phyloP scores from a whole-genome alignment of 2,888 invertebrate species.

The Alviniconcha strummeri region DNA sequence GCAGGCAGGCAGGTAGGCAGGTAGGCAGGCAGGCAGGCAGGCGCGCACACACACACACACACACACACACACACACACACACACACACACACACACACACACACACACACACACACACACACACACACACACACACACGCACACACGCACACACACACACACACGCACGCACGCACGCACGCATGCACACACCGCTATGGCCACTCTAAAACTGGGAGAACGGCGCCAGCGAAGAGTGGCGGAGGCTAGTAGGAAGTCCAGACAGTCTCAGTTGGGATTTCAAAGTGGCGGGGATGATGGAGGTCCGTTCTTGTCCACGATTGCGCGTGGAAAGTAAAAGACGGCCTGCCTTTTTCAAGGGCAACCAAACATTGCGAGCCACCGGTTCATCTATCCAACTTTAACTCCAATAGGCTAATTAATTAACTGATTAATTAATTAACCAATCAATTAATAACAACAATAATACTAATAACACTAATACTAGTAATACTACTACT shows the following conservation, averaged over 20 bases:
- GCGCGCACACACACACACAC: neutral
- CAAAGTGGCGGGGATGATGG: neutral
- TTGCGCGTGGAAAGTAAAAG: too few species aligned
- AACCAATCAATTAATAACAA: neutral
- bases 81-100: neutral
- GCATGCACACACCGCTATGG: neutral
- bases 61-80: conserved; percentile 3
- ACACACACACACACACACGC: conserved; percentile 13
- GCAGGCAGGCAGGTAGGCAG: neutral
- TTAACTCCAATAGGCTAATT: neutral
- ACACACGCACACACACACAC: conserved; percentile 1
- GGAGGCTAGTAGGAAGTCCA: too few species aligned
- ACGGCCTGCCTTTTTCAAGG: too few species aligned
- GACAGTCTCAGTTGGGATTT: too few species aligned
- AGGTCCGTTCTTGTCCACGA: neutral
- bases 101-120: neutral
- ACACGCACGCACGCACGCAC: neutral
- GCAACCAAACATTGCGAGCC: too few species aligned
- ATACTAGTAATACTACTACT: neutral
- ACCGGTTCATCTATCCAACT: too few species aligned
- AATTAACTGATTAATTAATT: neutral
- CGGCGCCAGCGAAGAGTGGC: too few species aligned
- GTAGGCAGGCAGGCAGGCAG: neutral
- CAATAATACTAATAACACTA: neutral
- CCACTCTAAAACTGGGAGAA: too few species aligned